phyloP scores from a whole-genome alignment of 2,797 vertebrate species.

The Leucoraja ocellata region DNA sequence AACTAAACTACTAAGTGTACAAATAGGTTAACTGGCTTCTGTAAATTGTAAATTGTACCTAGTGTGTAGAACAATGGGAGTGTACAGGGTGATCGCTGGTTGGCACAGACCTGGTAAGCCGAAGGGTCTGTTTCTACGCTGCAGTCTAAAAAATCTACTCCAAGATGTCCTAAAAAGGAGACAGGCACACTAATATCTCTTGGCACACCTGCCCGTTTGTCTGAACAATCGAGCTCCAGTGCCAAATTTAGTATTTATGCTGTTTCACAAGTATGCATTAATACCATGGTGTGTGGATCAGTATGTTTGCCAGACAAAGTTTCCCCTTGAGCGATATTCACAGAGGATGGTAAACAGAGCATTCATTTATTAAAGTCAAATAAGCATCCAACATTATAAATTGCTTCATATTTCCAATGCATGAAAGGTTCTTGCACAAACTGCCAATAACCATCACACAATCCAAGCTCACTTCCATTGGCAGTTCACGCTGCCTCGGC shows the following conservation, averaged over 20 bases:
- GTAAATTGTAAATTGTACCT: too few species aligned
- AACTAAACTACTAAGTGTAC: too few species aligned
- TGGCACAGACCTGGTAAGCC: too few species aligned
- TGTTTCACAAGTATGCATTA: background rate
- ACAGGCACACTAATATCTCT: background rate
- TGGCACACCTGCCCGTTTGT: constrained; percentile 22
- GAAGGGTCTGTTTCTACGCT: too few species aligned
- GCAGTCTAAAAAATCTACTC: background rate
- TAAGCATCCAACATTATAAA: constrained; percentile 5
- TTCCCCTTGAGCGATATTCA: background rate
- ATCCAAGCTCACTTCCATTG: too few species aligned
- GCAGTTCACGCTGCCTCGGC: too few species aligned
- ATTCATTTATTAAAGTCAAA: background rate
- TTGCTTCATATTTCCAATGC: constrained; percentile 23
- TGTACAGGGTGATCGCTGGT: too few species aligned
- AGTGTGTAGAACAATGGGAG: too few species aligned
- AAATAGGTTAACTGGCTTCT: too few species aligned
- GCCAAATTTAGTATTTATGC: background rate
- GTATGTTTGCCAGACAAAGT: background rate
- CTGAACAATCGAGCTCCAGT: background rate
- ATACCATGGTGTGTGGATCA: background rate
- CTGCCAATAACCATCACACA: background rate
- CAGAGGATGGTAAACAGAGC: background rate
- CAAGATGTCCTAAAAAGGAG: constrained; percentile 25
- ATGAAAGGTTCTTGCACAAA: background rate